phyloP scores from a whole-genome alignment of 2,888 invertebrate species.

The Isoperla grammatica region DNA sequence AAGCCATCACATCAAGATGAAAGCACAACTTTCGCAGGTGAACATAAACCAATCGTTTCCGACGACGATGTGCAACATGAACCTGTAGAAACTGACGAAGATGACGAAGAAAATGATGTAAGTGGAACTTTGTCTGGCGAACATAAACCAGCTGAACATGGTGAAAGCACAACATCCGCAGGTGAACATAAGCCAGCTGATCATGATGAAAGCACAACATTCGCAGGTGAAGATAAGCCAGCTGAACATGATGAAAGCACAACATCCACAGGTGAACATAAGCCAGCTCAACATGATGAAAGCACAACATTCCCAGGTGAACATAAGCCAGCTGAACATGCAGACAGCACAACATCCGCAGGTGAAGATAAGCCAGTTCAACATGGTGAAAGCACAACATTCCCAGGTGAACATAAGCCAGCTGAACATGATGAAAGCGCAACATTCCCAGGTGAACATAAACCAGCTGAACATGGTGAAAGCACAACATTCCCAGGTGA shows the following conservation, averaged over 20 bases:
- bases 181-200: conserved; percentile 14
- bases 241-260: conserved; percentile 25
- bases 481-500: conserved; percentile 5
- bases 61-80: not conserved
- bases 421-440: not conserved
- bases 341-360: conserved; percentile 20
- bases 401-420: conserved; percentile 11
- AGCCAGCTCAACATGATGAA: conserved; percentile 21
- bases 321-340: conserved; percentile 32
- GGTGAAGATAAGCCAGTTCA: conserved; percentile 16
- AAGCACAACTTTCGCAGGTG: not conserved
- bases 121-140: no score
- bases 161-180: conserved; percentile 13
- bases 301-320: conserved; percentile 30
- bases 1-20: not conserved
- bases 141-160: no score
- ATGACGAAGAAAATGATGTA: conserved; percentile 19
- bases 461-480: conserved; percentile 19
- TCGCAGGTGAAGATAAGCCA: conserved; percentile 24
- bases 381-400: conserved; percentile 8
- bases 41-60: no score
- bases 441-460: conserved; percentile 5
- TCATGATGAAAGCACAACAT: conserved; percentile 16
- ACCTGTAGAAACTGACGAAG: conserved; percentile 22
- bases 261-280: conserved; percentile 28